phyloP scores from a whole-genome alignment of 1,140 invertebrate species.

The Latrodectus geometricus region DNA sequence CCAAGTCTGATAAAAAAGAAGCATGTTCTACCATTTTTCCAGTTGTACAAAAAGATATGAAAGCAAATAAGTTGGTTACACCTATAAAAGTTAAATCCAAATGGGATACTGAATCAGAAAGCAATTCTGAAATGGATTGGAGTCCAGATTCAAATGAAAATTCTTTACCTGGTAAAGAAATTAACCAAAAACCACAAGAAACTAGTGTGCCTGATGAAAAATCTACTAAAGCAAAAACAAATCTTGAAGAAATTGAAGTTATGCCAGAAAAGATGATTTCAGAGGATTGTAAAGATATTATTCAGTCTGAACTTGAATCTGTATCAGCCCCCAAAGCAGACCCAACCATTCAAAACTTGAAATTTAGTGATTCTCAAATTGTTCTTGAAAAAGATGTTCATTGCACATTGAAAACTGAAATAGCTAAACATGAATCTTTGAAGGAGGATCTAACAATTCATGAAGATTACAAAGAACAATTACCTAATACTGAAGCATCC shows the following conservation, averaged over 20 bases:
- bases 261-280: conserved; percentile 3
- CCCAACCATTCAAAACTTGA: background rate
- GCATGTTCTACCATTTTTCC: background rate
- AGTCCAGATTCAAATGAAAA: conserved; percentile 7
- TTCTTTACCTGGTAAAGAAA: background rate
- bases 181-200: background rate
- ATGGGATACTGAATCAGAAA: conserved; percentile 63
- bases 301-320: background rate
- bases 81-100: conserved; percentile 55
- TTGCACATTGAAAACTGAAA: too few species aligned
- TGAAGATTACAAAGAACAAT: too few species aligned
- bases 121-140: conserved; percentile 32
- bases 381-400: too few species aligned
- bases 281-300: background rate
- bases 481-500: too few species aligned
- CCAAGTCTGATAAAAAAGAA: background rate
- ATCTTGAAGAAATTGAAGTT: background rate
- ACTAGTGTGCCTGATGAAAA: background rate
- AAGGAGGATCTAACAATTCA: too few species aligned
- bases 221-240: background rate
- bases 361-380: background rate
- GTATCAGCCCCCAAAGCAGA: background rate
- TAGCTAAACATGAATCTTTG: too few species aligned
- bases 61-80: background rate
- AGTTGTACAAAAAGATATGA: background rate